Base-by-base conservation (phyloP, 2,888 invertebrate genomes). In the Copidosoma aretas region DNA sequence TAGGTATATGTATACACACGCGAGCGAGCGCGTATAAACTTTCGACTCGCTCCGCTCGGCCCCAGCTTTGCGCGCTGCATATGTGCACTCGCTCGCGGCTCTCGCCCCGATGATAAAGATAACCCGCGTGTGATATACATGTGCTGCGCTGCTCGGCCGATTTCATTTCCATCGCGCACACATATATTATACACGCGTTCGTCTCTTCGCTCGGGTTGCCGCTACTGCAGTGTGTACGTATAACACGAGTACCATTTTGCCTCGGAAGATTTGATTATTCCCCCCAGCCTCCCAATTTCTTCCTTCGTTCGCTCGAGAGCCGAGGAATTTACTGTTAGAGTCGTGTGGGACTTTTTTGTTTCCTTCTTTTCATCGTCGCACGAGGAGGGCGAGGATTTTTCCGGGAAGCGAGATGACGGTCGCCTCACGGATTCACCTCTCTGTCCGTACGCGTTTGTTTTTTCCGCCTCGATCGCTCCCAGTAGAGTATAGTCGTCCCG, bases 21-120 rank as follows among this genome's bases (percentile, higher is more conserved):
- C n/a, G 21, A 32, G 32, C 8, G n/a, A 32, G 57, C 51, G 10
- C 25, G n/a, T 39, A 39, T 59, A n/a, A 64, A 63, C 70, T 67
- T 70, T 67, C 60, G 68, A 64, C 57, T 60, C 21, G 52, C 17
- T 49, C 46, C 43, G 8, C 32, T 32, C 32, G 43, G 43, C 43
- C 12, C 43, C n/a, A n/a, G n/a, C n/a, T n/a, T n/a, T n/a, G n/a
- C 3, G 32, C 32, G 32, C 32, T 32, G 8, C 32, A 32, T 32
- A 32, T 41, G 25, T 24, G 24, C 12, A 41, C 46, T 14, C n/a
- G 52, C 12, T 22, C 52, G 57, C n/a, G 21, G 32, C 14, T 19
- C 19, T 17, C 1, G 49, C 17, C 14, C 17, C 39, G 58, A 63
- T 62, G 62, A 66, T 60, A 63, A 66, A 63, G 66, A 63, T 60